Percentiles rank a stretch among this genome's conserved stretches.
phyloP scores from a whole-genome alignment of 2,113 vertebrate species.

The Chaetodon auriga region DNA sequence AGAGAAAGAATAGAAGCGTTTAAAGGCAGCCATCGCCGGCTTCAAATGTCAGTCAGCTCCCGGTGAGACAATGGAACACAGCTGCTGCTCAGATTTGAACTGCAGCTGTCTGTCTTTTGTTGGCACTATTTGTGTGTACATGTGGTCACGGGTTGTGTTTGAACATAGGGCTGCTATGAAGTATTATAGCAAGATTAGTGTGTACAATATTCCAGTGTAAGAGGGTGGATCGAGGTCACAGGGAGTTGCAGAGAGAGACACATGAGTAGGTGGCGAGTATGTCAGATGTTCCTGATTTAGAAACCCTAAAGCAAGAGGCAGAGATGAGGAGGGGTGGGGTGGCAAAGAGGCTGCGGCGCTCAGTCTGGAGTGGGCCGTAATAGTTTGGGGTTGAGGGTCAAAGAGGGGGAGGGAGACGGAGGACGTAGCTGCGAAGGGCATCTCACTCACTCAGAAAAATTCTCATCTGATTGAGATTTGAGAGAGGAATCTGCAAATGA shows the following conservation, averaged over 20 bases:
- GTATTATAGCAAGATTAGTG: slow-evolving; percentile 58
- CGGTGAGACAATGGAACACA: slow-evolving; percentile 74
- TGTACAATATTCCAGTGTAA: slow-evolving; percentile 43
- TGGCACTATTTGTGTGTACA: slow-evolving; percentile 46
- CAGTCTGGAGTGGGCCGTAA: slow-evolving; percentile 59
- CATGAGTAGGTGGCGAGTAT: slow-evolving; percentile 59
- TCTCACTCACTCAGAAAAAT: slow-evolving; percentile 12
- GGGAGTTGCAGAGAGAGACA: slow-evolving; percentile 57
- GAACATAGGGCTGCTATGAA: slow-evolving; percentile 47
- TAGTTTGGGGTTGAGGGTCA: slow-evolving; percentile 60
- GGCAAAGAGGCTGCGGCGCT: slow-evolving; percentile 23
- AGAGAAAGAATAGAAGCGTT: slow-evolving; percentile 73
- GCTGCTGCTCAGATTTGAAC: slow-evolving; percentile 76
- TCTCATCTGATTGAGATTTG: slow-evolving; percentile 16
- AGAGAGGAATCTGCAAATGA: slow-evolving; percentile 24
- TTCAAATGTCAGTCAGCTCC: slow-evolving; percentile 73
- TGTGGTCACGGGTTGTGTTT: slow-evolving; percentile 53
- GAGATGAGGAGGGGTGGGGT: slow-evolving; percentile 31
- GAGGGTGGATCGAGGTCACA: slow-evolving; percentile 68
- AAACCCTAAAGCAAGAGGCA: slow-evolving; percentile 61
- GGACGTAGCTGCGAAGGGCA: slow-evolving; percentile 51
- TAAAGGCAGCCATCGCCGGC: slow-evolving; percentile 61
- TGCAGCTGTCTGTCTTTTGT: slow-evolving; percentile 68
- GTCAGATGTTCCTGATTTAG: slow-evolving; percentile 76
- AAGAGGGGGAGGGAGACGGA: slow-evolving; percentile 27